phyloP scores from a whole-genome alignment of 2,888 invertebrate species.

The Eupithecia vulgata region DNA sequence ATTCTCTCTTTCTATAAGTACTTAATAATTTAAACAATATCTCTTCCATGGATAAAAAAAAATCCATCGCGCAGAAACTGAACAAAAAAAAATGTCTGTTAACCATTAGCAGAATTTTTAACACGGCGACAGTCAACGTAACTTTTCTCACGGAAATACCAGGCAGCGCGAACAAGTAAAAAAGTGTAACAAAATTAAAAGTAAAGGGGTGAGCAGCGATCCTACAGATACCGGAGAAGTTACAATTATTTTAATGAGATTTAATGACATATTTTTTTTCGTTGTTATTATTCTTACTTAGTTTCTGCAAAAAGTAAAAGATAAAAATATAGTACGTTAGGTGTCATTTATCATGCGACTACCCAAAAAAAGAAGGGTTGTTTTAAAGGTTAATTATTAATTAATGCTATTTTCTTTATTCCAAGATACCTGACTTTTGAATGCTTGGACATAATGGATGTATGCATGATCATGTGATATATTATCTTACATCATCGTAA shows the following conservation, averaged over 20 bases:
- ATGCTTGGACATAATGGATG: no score
- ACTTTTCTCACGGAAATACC: conserved; percentile 42
- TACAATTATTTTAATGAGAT: conserved; percentile 10
- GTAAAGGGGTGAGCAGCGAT: conserved; percentile 40
- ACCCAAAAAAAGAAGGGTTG: no score
- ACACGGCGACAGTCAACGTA: conserved; percentile 5
- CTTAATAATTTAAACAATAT: background rate
- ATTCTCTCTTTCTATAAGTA: background rate
- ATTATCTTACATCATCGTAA: no score
- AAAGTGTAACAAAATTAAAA: conserved; percentile 37
- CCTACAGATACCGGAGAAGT: conserved; percentile 14
- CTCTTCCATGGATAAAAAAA: background rate
- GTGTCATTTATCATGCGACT: no score
- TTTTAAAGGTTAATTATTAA: no score
- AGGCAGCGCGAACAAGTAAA: conserved; percentile 36
- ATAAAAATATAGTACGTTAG: no score
- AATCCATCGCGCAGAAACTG: background rate
- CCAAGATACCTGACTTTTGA: no score
- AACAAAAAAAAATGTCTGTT: conserved; percentile 6
- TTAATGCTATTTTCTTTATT: no score
- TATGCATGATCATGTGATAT: no score
- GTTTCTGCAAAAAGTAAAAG: no score
- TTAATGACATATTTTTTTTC: conserved; percentile 16
- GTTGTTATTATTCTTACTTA: no score
- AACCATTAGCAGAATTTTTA: conserved; percentile 14